Evolutionary conservation across 2,113 vertebrate species (phyloP).

Genomic region (Phaethornis superciliosus): DNA sequence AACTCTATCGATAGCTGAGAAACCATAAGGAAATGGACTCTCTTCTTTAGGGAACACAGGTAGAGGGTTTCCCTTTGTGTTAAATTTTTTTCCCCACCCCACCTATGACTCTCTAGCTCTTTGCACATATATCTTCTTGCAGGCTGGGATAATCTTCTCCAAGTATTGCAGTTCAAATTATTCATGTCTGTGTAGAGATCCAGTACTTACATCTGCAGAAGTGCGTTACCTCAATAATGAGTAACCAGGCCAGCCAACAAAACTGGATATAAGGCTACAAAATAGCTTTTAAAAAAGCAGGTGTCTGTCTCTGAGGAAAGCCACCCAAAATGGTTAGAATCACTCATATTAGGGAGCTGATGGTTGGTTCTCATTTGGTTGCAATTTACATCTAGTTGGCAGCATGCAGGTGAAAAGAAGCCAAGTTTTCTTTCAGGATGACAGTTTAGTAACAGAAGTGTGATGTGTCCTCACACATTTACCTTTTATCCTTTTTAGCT

Average conservation of each 20-base stretch:
- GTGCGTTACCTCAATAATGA: rapidly evolving
- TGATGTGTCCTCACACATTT: conserved; percentile 48
- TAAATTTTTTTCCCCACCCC: not conserved
- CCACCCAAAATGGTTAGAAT: not conserved
- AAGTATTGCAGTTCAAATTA: not conserved
- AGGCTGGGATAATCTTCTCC: not conserved
- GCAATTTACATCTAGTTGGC: conserved; percentile 17
- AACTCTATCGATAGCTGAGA: not conserved
- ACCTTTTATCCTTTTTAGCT: not conserved
- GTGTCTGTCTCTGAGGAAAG: not conserved
- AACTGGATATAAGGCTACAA: not conserved
- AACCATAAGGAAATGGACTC: not conserved
- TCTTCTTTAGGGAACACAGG: not conserved
- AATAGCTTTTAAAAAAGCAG: not conserved
- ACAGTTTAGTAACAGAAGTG: conserved; percentile 63
- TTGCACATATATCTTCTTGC: not conserved
- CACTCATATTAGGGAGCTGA: not conserved
- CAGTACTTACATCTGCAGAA: not conserved
- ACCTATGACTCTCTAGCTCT: not conserved
- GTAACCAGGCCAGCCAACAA: not conserved
- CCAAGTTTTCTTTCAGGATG: conserved; percentile 34
- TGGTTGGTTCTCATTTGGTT: conserved; percentile 7
- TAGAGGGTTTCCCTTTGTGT: not conserved
- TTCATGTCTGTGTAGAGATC: not conserved
- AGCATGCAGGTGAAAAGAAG: not conserved